Evolutionary conservation across 2,113 vertebrate species (phyloP), one percentile per base, ranked within the genome.

Genomic region (Anoplopoma fimbria): DNA sequence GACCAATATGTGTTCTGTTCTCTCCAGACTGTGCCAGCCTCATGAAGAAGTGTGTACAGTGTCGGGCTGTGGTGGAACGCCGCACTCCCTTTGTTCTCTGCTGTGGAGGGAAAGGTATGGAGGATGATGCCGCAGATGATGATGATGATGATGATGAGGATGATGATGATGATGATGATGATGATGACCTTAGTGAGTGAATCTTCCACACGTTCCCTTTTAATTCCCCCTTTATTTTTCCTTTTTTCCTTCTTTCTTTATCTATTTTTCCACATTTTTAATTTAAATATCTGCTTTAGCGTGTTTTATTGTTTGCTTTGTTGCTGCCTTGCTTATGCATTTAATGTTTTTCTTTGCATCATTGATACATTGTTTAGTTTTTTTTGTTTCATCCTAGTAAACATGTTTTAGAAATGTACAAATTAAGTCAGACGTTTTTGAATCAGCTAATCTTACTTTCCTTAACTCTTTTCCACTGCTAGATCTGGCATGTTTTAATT

Each of bases 21-120:
- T 45, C 73, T 3, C 13, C 93, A 99, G 98, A 99, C 85, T 99
- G 98, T 95, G 98, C 98, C 79, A 99, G 92, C 91, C 95, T 99
- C 86, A 99, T 99, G 98, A 99, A 99, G 95, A 99, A 99, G 87
- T 99, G 98, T 82, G 98, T 99, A 49, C 98, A 99, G 91, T 99
- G 98, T 82, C 98, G 98, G 72, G 97, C 98, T 67, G 96, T 99
- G 47, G 98, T 99, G 76, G 98, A 99, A 82, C 95, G 96, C 82
- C 96, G 98, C 94, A 98, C 97, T 77, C 97, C 98, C 87, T 99
- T 99, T 85, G 96, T 98, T 81, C 95, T 96, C 86, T 99, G 98
- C 94, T 99, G 98, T 69, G 98, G 98, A 91, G 98, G 98, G 88
- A 99, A 99, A 96, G 96, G 96, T 95, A 96, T 96, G 93, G 98